phyloP scores from a whole-genome alignment of 1,140 invertebrate species.

The Eupristina koningsbergeri region DNA sequence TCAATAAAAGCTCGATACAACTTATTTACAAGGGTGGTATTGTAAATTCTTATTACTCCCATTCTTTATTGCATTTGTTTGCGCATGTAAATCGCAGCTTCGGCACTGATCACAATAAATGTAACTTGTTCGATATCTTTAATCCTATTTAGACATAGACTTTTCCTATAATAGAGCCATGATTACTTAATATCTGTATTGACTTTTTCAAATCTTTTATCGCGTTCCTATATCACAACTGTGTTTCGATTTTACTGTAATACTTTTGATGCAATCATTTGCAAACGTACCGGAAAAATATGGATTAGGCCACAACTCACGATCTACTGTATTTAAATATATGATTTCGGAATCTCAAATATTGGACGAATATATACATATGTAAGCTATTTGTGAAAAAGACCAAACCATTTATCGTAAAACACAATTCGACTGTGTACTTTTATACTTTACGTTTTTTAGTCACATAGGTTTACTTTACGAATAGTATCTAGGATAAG shows the following conservation, averaged over 20 bases:
- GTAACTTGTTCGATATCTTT: neutral
- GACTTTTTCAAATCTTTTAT: neutral
- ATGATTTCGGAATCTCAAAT: neutral
- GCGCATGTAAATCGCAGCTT: no score
- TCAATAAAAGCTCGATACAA: no score
- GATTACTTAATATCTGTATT: neutral
- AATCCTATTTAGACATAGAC: neutral
- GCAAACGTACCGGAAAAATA: neutral
- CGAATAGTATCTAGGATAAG: no score
- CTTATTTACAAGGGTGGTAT: no score
- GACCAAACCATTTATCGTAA: neutral
- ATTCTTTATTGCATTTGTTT: no score
- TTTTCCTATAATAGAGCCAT: neutral
- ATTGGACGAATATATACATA: neutral
- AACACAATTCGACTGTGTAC: neutral
- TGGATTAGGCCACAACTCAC: neutral
- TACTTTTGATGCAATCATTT: neutral
- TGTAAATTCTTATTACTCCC: no score
- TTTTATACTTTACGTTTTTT: neutral
- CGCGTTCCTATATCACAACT: neutral
- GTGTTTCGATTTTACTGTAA: neutral
- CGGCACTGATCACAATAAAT: neutral
- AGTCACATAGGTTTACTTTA: no score
- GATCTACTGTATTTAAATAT: neutral
- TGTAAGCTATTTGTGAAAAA: neutral